These are phyloP conservation scores for Heliconius nattereri DNA, from an alignment of 1,140 invertebrate species.

Conservation along the genomic window DNA sequence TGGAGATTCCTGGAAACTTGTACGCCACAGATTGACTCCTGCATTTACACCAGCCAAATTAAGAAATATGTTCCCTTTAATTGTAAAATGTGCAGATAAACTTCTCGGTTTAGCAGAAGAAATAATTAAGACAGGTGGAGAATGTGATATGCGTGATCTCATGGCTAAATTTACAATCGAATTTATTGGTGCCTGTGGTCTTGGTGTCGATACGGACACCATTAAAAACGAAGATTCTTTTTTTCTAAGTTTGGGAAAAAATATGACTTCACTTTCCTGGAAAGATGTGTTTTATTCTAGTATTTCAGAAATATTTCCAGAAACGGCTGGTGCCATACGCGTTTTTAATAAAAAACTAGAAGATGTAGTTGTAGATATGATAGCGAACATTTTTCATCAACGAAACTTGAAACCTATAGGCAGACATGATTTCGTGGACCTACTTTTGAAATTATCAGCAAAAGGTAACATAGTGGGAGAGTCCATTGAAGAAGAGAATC, in stretches of 20 bases:
- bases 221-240: too few species aligned
- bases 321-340: background rate
- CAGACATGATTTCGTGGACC: conserved; percentile 41
- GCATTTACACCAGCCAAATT: conserved; percentile 32
- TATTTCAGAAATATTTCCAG: conserved; percentile 37
- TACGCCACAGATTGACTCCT: conserved; percentile 58
- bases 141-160: conserved; percentile 24
- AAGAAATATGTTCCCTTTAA: conserved; percentile 40
- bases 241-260: too few species aligned
- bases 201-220: too few species aligned
- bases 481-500: conserved; percentile 35
- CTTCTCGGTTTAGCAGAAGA: conserved; percentile 23
- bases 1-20: conserved; percentile 82
- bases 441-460: conserved; percentile 30
- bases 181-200: too few species aligned
- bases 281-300: conserved; percentile 18
- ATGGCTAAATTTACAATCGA: too few species aligned
- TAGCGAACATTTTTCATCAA: conserved; percentile 36
- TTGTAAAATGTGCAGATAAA: conserved; percentile 32
- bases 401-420: conserved; percentile 35
- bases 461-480: conserved; percentile 42
- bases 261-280: background rate
- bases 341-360: conserved; percentile 26
- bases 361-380: conserved; percentile 26
- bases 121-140: conserved; percentile 18